Evolutionary conservation across 2,797 vertebrate genomes (phyloP).

Genomic region (Lagorchestes hirsutus): DNA sequence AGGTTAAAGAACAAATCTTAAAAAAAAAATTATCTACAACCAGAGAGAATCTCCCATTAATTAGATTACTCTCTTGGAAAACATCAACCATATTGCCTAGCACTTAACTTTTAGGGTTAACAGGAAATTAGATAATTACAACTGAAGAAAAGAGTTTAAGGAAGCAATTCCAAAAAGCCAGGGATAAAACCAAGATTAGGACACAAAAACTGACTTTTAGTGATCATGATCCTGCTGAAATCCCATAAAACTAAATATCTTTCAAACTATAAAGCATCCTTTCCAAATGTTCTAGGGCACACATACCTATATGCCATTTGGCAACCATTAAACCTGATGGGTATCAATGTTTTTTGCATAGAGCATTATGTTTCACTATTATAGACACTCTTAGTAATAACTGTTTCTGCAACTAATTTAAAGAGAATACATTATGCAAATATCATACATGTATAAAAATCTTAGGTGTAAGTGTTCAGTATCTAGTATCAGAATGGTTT

Average conservation of each 20-base stretch:
- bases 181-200: slow-evolving; percentile 63
- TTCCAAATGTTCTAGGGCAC: slow-evolving; percentile 63
- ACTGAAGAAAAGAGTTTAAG: slow-evolving; percentile 56
- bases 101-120: slow-evolving; percentile 45
- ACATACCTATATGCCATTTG: slow-evolving; percentile 58
- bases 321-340: slow-evolving; percentile 67
- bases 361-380: slow-evolving; percentile 54
- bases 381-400: slow-evolving; percentile 66
- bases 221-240: slow-evolving; percentile 64
- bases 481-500: slow-evolving; percentile 43
- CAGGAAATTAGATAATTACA: slow-evolving; percentile 54
- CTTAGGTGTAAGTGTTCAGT: slow-evolving; percentile 57
- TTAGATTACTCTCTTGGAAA: slow-evolving; percentile 35
- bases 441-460: slow-evolving; percentile 68
- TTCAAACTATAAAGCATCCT: slow-evolving; percentile 59
- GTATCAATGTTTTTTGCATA: slow-evolving; percentile 63
- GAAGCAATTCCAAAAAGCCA: slow-evolving; percentile 52
- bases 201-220: slow-evolving; percentile 46
- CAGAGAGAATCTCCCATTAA: slow-evolving; percentile 35
- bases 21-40: background rate
- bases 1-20: slow-evolving; percentile 13
- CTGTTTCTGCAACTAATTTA: slow-evolving; percentile 69
- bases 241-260: slow-evolving; percentile 62
- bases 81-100: background rate
- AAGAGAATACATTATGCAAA: slow-evolving; percentile 71